Evolutionary conservation across 2,888 invertebrate species (phyloP), one percentile per base, ranked within the genome.

Genomic region (Drosophila suboccidentalis): DNA sequence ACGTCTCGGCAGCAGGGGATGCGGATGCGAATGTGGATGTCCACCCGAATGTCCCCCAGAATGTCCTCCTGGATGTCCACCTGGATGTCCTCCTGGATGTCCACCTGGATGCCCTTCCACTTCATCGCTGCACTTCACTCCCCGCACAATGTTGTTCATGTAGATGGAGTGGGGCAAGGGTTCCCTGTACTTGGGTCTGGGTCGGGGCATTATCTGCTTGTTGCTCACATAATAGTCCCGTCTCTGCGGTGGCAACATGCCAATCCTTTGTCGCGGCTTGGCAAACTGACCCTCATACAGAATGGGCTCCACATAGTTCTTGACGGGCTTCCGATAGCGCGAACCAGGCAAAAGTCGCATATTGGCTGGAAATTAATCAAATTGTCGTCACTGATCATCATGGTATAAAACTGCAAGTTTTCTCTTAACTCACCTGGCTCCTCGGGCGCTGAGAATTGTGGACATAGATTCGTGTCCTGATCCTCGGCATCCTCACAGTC

Each of bases 251-350:
- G 50, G 63, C 17, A 70, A 9, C 17, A 68, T 34, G 0, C 68
- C 49, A 6, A 70, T 59, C 29, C 85, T 51, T 6, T 82, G 87
- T 6, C 75, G 68, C 1, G 81, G 88, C 38, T 80, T 86, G 11
- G 44, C 64, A 39, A 89, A 71, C 29, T 73, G 65, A 0, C 87
- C 89, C 49, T 86, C 86, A 22, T 80, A 90, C 0, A 87, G 51
- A 32, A 86, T 86, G 36, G 86, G 90, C 6, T 86, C 86, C n/a
- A 76, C 76, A 50, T 86, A 86, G 75, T 80, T 86, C 38, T 89
- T 89, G n/a, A 78, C 44, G 1, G 80, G 72, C 10, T 87, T 85
- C 0, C 86, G 83, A 19, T 38, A 66, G 0, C 80, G 75, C 4
- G 38, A 13, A 0, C 47, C 1, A 0, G 57, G 39, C 17, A 41